Base-by-base conservation (phyloP, 1,140 invertebrate species). In the Adelges cooleyi region DNA sequence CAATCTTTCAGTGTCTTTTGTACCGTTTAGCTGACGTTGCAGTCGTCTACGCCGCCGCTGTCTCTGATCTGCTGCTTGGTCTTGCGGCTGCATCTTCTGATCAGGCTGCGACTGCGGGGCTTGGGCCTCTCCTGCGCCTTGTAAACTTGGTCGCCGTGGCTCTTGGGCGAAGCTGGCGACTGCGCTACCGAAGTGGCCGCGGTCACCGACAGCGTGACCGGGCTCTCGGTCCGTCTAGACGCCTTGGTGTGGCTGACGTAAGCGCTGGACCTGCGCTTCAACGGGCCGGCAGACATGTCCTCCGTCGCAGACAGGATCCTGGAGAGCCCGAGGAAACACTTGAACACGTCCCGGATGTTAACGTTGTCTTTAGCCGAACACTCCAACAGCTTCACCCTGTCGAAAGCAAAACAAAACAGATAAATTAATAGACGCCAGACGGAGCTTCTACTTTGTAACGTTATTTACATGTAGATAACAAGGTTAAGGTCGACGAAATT, bases 361-460 rank as follows among this genome's bases (percentile, higher is more conserved):
- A 80, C 79, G 72, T 88, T 84, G 68, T 87, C 85, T 73, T 89
- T 89, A 3, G 87, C 87, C 2, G 87, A 90, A 70, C 87, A 90
- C 73, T 90, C 87, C 69, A 90, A 79, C 15, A 89, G 80, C 73
- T 87, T 86, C 42, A 82, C 84, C 70, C 86, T 84, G n/a, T n/a
- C n/a, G n/a, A n/a, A n/a, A n/a, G n/a, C n/a, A n/a, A n/a, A n/a
- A n/a, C n/a, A n/a, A n/a, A n/a, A n/a, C n/a, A n/a, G n/a, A n/a
- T n/a, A n/a, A n/a, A n/a, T n/a, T n/a, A n/a, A n/a, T n/a, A n/a
- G n/a, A n/a, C n/a, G n/a, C n/a, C n/a, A n/a, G n/a, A n/a, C n/a
- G n/a, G n/a, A n/a, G n/a, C n/a, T n/a, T n/a, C n/a, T n/a, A n/a
- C n/a, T n/a, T n/a, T n/a, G n/a, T n/a, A n/a, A n/a, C n/a, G n/a